A percentile compares a stretch with the other conserved stretches of the same genome.
Conservation (phyloP, 1,140 invertebrate species). For the Paramacrobiotus metropolitanus region DNA sequence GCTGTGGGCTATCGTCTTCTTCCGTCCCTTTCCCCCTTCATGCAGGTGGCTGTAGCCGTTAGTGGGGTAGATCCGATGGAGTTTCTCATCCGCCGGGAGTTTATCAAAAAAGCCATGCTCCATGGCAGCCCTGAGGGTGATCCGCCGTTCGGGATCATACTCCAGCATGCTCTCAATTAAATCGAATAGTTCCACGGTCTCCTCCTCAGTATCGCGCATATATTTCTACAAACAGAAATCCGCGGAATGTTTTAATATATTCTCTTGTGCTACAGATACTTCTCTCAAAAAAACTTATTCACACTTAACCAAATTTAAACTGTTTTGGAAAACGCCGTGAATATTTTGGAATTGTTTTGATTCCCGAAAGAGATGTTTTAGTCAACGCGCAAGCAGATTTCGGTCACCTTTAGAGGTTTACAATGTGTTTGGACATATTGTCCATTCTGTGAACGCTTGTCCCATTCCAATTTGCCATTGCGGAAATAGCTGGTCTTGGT, state of each 20-base stretch:
- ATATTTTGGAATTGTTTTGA: too few relatives aligned
- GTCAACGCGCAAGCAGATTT: too few relatives aligned
- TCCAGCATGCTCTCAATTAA: slow-evolving; percentile 26
- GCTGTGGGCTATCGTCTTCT: too few relatives aligned
- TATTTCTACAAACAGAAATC: background rate
- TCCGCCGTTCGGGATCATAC: slow-evolving; percentile 22
- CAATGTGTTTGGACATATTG: slow-evolving; percentile 25
- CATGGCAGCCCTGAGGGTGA: slow-evolving; percentile 21
- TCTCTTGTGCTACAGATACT: too few relatives aligned
- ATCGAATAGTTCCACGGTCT: slow-evolving; percentile 24
- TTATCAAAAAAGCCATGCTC: slow-evolving; percentile 22
- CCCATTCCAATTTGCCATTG: slow-evolving; percentile 78
- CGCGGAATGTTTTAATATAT: too few relatives aligned
- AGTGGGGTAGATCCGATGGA: background rate
- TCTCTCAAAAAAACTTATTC: background rate
- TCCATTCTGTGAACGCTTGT: slow-evolving; percentile 76
- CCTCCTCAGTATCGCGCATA: slow-evolving; percentile 10
- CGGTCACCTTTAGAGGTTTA: slow-evolving; percentile 22
- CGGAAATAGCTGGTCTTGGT: slow-evolving; percentile 51
- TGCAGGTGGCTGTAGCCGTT: background rate
- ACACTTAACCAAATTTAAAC: background rate
- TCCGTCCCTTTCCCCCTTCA: too few relatives aligned
- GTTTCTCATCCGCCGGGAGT: background rate
- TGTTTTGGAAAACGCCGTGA: too few relatives aligned
- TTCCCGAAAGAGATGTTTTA: too few relatives aligned